Percentiles rank a stretch among this genome's conserved stretches.
Evolutionary conservation across 1,140 invertebrate genomes (phyloP).

Genomic region (Papilio aristodemus): DNA sequence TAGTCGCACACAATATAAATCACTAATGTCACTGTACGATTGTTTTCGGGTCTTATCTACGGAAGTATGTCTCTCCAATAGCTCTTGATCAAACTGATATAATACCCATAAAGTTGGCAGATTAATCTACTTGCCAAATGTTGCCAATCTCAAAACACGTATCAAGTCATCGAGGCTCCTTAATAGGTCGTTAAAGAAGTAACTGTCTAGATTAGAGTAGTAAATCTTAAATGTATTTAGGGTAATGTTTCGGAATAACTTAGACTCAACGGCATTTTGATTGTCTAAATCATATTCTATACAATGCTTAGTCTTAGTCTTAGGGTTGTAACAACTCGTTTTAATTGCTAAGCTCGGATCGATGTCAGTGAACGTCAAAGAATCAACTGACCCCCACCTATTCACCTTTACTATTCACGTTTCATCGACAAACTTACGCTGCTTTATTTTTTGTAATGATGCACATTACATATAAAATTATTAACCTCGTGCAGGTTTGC

Average conservation of each 20-base stretch:
- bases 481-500: too few species aligned
- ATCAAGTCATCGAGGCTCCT: not conserved
- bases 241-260: not conserved
- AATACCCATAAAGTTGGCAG: slow-evolving; percentile 25
- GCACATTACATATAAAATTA: too few species aligned
- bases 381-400: slow-evolving; percentile 3
- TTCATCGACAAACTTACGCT: not conserved
- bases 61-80: slow-evolving; percentile 15
- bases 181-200: slow-evolving; percentile 17
- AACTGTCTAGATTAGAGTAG: slow-evolving; percentile 18
- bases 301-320: not conserved
- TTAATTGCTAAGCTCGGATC: slow-evolving; percentile 21
- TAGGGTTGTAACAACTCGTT: slow-evolving; percentile 13
- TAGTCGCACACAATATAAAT: not conserved
- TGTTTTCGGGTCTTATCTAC: not conserved
- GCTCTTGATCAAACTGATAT: slow-evolving; percentile 26
- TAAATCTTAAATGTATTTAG: slow-evolving; percentile 26
- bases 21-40: not conserved
- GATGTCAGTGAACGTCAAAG: slow-evolving; percentile 16
- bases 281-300: not conserved
- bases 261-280: not conserved
- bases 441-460: not conserved
- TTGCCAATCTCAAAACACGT: slow-evolving; percentile 14
- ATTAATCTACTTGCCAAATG: slow-evolving; percentile 13
- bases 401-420: not conserved